phyloP scores from a whole-genome alignment of 1,140 invertebrate species.

The Caenorhabditis remanei region DNA sequence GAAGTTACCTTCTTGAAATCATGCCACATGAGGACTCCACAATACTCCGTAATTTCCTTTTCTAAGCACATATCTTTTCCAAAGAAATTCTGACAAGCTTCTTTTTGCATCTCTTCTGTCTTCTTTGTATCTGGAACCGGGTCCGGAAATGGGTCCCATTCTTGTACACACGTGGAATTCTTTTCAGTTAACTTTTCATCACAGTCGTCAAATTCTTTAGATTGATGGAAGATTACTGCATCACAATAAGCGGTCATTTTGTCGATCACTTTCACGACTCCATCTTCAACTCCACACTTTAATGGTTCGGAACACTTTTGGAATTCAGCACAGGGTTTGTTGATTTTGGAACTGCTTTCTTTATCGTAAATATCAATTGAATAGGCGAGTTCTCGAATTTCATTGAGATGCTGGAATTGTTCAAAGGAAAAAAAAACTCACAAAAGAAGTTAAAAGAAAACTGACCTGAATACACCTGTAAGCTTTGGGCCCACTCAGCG shows the following conservation, averaged over 20 bases:
- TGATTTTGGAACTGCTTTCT: neutral
- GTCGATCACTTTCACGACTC: neutral
- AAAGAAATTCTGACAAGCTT: no score
- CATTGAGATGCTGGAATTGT: neutral
- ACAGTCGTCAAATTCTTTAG: neutral
- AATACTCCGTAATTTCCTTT: neutral
- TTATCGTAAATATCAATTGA: neutral
- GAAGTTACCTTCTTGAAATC: neutral
- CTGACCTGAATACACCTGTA: neutral
- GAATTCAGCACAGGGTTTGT: neutral
- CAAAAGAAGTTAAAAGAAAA: neutral
- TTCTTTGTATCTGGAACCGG: no score
- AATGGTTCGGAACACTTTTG: neutral
- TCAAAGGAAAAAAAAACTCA: neutral
- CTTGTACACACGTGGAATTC: neutral
- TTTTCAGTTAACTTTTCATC: neutral
- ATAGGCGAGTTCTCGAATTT: neutral
- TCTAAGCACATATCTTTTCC: no score
- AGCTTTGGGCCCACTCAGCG: neutral
- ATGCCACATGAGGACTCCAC: neutral
- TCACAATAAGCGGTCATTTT: neutral
- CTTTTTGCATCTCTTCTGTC: no score
- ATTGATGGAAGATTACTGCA: neutral
- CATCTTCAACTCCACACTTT: neutral
- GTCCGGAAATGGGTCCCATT: no score